These are phyloP conservation scores for Sebastes cheni DNA, from an alignment of 2,797 vertebrate species.

Conservation along the genomic window DNA sequence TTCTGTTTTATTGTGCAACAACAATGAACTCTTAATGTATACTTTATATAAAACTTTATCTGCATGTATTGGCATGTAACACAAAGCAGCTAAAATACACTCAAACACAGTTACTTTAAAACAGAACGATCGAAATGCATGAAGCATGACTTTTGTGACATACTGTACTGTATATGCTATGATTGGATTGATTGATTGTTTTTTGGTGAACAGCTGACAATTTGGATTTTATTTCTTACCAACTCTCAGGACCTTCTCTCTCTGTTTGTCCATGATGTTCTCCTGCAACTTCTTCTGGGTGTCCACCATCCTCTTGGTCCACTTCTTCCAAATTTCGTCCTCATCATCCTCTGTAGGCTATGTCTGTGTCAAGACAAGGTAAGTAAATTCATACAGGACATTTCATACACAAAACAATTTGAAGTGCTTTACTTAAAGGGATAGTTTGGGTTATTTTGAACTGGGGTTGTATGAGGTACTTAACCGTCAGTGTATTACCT, in stretches of 20 bases:
- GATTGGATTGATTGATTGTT: background rate
- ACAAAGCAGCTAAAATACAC: background rate
- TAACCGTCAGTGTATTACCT: too few species aligned
- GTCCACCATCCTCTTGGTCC: background rate
- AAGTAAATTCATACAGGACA: background rate
- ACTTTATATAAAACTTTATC: background rate
- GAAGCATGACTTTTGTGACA: background rate
- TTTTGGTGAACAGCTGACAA: background rate
- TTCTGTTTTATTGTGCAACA: background rate
- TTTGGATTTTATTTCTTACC: background rate
- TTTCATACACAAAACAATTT: background rate
- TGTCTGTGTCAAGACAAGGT: background rate
- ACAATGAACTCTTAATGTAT: background rate
- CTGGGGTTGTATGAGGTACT: too few species aligned
- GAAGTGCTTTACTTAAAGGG: too few species aligned
- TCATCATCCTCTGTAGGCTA: slow-evolving; percentile 40
- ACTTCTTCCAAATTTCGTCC: slow-evolving; percentile 56
- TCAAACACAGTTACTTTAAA: background rate
- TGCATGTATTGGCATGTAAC: background rate
- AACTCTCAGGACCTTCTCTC: background rate
- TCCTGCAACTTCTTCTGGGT: slow-evolving; percentile 41
- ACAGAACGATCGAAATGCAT: too few species aligned
- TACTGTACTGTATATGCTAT: background rate
- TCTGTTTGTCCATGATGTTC: background rate
- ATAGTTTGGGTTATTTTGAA: too few species aligned